phyloP scores from a whole-genome alignment of 92 coral and sea anemone species.

The Zoanthus solanderi region DNA sequence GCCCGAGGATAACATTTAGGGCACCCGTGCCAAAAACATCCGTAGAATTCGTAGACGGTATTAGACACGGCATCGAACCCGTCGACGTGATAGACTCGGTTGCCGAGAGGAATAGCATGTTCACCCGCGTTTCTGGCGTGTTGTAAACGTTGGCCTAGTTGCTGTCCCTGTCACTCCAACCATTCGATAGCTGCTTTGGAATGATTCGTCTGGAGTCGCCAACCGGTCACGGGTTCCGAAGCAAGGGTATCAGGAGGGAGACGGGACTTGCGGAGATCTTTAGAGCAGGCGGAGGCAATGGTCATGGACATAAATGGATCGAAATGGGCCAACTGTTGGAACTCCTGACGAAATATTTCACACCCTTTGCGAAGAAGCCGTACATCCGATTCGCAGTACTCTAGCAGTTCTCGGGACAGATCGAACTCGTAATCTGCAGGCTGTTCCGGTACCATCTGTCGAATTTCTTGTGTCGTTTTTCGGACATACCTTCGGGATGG shows the following conservation, averaged over 20 bases:
- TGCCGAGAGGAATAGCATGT: too few species aligned
- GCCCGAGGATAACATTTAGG: too few species aligned
- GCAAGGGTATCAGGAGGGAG: not conserved
- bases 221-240: constrained; percentile 13
- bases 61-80: constrained; percentile 6
- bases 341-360: not conserved
- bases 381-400: not conserved
- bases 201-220: constrained; percentile 22
- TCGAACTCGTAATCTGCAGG: too few species aligned
- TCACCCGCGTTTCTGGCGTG: too few species aligned
- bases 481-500: not conserved
- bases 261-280: not conserved
- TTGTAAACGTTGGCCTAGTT: too few species aligned
- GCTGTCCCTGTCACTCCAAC: not conserved
- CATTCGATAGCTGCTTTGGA: constrained; percentile 1
- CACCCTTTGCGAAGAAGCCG: not conserved
- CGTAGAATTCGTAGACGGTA: too few species aligned
- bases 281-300: constrained; percentile 24
- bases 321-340: not conserved
- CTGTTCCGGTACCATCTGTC: not conserved
- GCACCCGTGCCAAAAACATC: too few species aligned
- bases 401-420: too few species aligned
- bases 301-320: not conserved
- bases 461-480: not conserved
- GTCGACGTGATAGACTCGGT: constrained; percentile 12